Percentiles rank a stretch among this genome's conserved stretches.
Evolutionary conservation across 2,113 vertebrate species (phyloP).

Genomic region (Elgaria multicarinata): DNA sequence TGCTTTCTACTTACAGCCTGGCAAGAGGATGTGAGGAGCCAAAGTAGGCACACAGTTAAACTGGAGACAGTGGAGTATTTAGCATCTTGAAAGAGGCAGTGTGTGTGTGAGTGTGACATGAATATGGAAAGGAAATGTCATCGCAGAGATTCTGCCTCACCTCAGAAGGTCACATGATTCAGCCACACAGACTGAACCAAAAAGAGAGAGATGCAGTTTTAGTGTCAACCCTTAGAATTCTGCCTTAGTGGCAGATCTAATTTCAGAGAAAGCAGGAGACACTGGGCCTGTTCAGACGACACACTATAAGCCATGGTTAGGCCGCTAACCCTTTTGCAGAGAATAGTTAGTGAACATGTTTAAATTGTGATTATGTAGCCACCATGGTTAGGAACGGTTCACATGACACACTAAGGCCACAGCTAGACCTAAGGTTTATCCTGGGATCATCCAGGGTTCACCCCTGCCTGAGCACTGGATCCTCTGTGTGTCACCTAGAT

Average conservation of each 20-base stretch:
- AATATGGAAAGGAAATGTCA: background rate
- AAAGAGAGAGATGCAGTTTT: background rate
- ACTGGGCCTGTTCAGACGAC: no score
- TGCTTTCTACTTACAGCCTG: constrained; percentile 4
- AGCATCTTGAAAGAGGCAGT: background rate
- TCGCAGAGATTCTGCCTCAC: background rate
- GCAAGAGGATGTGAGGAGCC: background rate
- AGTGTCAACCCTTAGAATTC: constrained; percentile 14
- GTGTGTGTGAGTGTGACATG: background rate
- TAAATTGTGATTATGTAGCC: no score
- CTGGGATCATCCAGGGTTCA: no score
- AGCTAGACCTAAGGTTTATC: no score
- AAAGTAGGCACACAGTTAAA: background rate
- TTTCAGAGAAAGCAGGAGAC: background rate
- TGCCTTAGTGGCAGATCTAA: background rate
- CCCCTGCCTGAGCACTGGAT: no score
- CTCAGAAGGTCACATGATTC: background rate
- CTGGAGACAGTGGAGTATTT: background rate
- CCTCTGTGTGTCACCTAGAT: no score
- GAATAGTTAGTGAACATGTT: no score
- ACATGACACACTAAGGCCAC: no score
- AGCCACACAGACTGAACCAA: background rate
- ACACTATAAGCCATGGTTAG: no score
- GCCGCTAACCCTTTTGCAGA: no score
- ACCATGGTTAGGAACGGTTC: no score